A percentile compares a stretch with the other conserved stretches of the same genome.
These are phyloP conservation scores for Chrysolina americana DNA, from an alignment of 2,888 invertebrate genomes.

Conservation along the genomic window DNA sequence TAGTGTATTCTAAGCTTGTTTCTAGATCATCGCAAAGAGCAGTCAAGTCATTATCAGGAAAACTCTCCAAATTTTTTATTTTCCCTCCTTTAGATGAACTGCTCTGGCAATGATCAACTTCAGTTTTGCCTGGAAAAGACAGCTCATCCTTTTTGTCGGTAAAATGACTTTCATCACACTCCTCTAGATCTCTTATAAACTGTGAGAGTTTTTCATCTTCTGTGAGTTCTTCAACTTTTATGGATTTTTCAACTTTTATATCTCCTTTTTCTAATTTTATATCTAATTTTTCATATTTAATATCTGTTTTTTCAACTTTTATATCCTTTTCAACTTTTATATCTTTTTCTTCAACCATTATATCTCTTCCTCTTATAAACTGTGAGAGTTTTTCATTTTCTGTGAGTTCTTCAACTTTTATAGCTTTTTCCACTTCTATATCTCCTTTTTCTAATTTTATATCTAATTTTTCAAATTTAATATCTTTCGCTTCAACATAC, in stretches of 20 bases:
- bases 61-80: neutral
- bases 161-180: conserved; percentile 29
- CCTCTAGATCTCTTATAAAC: conserved; percentile 30
- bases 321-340: too few relatives aligned
- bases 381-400: conserved; percentile 25
- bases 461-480: neutral
- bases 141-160: conserved; percentile 15
- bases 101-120: neutral
- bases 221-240: neutral
- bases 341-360: neutral
- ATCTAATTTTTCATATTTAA: too few relatives aligned
- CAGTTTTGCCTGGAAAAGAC: conserved; percentile 9
- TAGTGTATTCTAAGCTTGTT: conserved; percentile 20
- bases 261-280: too few relatives aligned
- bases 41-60: conserved; percentile 27
- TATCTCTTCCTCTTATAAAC: conserved; percentile 22
- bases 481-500: too few relatives aligned
- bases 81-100: neutral
- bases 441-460: too few relatives aligned
- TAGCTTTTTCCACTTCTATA: too few relatives aligned
- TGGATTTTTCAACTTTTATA: too few relatives aligned
- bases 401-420: neutral
- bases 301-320: too few relatives aligned
- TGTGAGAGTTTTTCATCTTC: conserved; percentile 25
- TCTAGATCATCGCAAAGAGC: conserved; percentile 45